These are phyloP conservation scores for Ferdinandea cuprea DNA, from an alignment of 2,888 invertebrate species.

Conservation along the genomic window DNA sequence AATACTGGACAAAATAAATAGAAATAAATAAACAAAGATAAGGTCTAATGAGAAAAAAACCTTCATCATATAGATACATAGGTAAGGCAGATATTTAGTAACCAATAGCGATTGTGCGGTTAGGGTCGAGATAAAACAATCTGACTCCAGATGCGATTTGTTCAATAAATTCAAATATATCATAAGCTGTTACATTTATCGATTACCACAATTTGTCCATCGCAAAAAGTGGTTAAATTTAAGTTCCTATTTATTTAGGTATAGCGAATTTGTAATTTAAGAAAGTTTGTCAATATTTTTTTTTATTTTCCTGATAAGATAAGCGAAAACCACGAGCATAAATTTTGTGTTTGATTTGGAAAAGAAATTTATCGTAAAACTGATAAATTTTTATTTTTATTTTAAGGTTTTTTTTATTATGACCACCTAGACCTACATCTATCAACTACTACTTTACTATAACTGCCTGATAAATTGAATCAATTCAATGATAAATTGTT, in stretches of 20 bases:
- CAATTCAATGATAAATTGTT: background rate
- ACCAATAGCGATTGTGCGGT: background rate
- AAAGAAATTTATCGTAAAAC: too few relatives aligned
- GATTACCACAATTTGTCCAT: slow-evolving; percentile 8
- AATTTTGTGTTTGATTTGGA: background rate
- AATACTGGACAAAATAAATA: background rate
- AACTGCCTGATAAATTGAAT: too few relatives aligned
- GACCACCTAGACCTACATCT: too few relatives aligned
- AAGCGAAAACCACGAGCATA: background rate
- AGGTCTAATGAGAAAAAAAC: background rate
- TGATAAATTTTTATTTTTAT: too few relatives aligned
- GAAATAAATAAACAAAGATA: background rate
- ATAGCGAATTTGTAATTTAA: background rate
- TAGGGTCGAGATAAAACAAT: background rate
- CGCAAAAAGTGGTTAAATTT: slow-evolving; percentile 2
- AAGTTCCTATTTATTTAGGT: background rate
- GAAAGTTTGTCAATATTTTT: background rate
- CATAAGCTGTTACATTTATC: too few relatives aligned
- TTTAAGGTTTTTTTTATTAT: too few relatives aligned
- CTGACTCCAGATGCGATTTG: background rate
- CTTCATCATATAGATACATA: background rate
- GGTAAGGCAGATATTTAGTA: too few relatives aligned
- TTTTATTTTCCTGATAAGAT: slow-evolving; percentile 5
- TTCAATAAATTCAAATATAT: too few relatives aligned
- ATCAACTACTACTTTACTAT: too few relatives aligned